Evolutionary conservation across 2,113 vertebrate species (phyloP), one percentile per base, ranked within the genome.

Genomic region (Oreochromis niloticus): DNA sequence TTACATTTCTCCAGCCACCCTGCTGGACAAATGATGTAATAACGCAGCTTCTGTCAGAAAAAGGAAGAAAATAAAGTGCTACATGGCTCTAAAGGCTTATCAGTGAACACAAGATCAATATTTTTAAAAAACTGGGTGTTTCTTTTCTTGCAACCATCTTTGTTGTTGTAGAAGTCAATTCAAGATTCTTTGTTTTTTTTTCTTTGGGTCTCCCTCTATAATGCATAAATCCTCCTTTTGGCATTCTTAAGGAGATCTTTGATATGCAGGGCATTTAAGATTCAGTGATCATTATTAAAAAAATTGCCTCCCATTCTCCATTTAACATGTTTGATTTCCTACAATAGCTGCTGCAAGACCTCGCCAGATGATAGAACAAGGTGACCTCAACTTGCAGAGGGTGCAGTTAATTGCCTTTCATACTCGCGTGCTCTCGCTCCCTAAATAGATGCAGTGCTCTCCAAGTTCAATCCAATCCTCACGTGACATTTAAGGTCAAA

Each of bases 341-440:
- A 30, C 80, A 54, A 8, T 83, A 83, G 84, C 80, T 66, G 80
- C 84, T n/a, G 91, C 68, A 13, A 59, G 63, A 61, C 83, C 39
- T 88, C 81, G 5, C 34, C 81, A 89, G 88, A 92, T 54, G 83
- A 89, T 3, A 27, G 91, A 93, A 85, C 92, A 94, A 94, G 93
- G 95, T 94, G 92, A 95, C 95, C 93, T 91, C 84, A 89, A 84
- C 89, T 87, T 59, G 34, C 87, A 43, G 81, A 86, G 88, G 66
- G 84, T 66, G 91, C 86, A 32, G 88, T 87, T 94, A 94, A 93
- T 93, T 94, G 92, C 93, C 90, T 94, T 85, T 82, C 85, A 71
- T 78, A 41, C 80, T 79, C 81, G 55, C 36, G 10, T 41, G 87
- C 88, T 57, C 87, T 32, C 36, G n/a, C 87, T 86, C 83, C 84